phyloP scores from a whole-genome alignment of 2,888 invertebrate species.

The Apeira syringaria region DNA sequence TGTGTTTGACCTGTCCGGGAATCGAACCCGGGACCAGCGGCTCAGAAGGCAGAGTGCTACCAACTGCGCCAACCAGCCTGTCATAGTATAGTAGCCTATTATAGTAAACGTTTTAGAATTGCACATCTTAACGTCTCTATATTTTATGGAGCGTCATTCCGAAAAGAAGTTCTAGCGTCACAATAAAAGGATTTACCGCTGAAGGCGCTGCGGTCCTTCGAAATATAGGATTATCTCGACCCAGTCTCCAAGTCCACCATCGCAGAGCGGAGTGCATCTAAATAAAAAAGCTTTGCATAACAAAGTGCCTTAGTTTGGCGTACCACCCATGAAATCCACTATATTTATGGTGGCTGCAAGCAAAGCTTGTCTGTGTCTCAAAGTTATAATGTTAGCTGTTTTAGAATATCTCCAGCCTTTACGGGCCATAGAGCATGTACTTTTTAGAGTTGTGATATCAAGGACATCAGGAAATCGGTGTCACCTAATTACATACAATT shows the following conservation, averaged over 20 bases:
- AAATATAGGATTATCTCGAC: conserved; percentile 19
- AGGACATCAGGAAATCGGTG: too few relatives aligned
- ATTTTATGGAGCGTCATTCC: not conserved
- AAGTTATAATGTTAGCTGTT: conserved; percentile 11
- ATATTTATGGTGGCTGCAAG: conserved; percentile 9
- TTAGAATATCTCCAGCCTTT: conserved; percentile 14
- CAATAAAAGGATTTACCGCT: conserved; percentile 14
- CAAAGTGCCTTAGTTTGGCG: conserved; percentile 21
- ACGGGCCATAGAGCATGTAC: too few relatives aligned
- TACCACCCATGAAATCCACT: conserved; percentile 21
- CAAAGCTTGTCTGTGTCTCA: conserved; percentile 4
- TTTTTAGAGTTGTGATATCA: too few relatives aligned
- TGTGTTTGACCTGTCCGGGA: too few relatives aligned
- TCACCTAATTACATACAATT: too few relatives aligned
- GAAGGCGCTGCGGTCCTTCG: conserved; percentile 5
- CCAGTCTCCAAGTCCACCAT: conserved; percentile 2
- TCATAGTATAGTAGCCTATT: too few relatives aligned
- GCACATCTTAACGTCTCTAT: too few relatives aligned
- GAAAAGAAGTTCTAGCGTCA: conserved; percentile 3
- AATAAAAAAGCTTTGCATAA: conserved; percentile 23
- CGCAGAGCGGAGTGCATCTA: conserved; percentile 17
- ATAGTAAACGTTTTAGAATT: too few relatives aligned
- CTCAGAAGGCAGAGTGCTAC: too few relatives aligned
- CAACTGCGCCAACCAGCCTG: too few relatives aligned
- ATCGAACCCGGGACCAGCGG: too few relatives aligned